Conservation (phyloP, 2,113 vertebrate species). For the Equus przewalskii region DNA sequence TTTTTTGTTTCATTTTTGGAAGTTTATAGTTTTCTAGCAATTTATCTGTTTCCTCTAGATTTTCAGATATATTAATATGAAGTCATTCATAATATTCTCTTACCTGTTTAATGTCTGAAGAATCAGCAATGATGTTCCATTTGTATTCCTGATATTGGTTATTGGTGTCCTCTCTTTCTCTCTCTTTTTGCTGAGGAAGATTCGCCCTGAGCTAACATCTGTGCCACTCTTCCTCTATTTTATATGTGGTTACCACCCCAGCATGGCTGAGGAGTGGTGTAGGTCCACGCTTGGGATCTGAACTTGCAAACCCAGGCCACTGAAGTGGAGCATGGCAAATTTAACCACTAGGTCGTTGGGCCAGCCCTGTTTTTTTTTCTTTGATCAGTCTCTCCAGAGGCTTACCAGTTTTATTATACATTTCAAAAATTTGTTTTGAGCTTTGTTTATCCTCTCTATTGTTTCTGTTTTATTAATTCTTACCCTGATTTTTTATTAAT, state of each 20-base stretch:
- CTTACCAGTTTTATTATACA: background rate
- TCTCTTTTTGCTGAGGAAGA: no score
- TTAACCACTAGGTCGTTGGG: no score
- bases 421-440: background rate
- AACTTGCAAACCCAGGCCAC: no score
- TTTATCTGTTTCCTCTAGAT: background rate
- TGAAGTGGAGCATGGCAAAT: no score
- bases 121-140: background rate
- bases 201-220: no score
- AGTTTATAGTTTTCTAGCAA: background rate
- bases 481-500: background rate
- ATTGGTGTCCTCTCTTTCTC: background rate
- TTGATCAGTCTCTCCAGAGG: background rate
- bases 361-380: background rate
- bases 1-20: background rate
- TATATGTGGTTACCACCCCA: no score
- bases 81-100: background rate
- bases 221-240: no score
- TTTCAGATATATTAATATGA: background rate
- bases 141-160: background rate
- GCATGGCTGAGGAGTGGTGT: no score
- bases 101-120: background rate
- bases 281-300: no score
- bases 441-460: background rate
- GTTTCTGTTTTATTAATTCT: background rate